Base-by-base conservation (phyloP, 2,888 invertebrate species). In the Ernsta delagoae region DNA sequence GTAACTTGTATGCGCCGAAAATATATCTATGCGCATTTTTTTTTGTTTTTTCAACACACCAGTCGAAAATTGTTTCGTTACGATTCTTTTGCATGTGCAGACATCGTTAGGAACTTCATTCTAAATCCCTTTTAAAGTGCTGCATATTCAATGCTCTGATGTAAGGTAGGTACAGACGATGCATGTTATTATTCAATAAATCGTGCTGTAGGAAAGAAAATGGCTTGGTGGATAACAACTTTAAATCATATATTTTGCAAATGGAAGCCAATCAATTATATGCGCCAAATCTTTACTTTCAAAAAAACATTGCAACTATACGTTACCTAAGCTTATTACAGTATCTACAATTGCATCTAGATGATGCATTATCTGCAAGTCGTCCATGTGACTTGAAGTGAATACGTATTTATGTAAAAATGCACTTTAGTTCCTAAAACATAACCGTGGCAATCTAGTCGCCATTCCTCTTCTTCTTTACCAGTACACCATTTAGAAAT, bases 171-270 rank as follows among this genome's bases (percentile, higher is more conserved):
- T 59, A 59, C 12, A 48, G 60, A 48, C 60, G 34, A 60, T n/a
- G 45, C 34, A 45, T 48, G 60, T 48, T 59, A 59, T 59, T 59
- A 43, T 59, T 59, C 9, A 31, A 59, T 72, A 53, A 53, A 8
- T 53, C 50, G 8, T 16, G 50, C 11, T 16, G 50, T 5, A 53
- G 16, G 50, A 24, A 53, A 53, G 16, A 16, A 16, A 53, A 53
- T 6, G 16, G 45, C 24, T 53, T 1, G 24, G 11, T 4, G 16
- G 8, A 53, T 16, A 53, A 6, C 16, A 41, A 9, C 41, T 5
- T 36, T 41, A 41, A 41, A 41, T 41, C 8, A 41, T 41, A n/a
- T n/a, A n/a, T n/a, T n/a, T n/a, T n/a, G n/a, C n/a, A n/a, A n/a
- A n/a, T n/a, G 36, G 6, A 36, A 3, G 6, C 36, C 36, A 36